Evolutionary conservation across 2,888 invertebrate species (phyloP), one percentile per base, ranked within the genome.

Genomic region (Nineta flava): DNA sequence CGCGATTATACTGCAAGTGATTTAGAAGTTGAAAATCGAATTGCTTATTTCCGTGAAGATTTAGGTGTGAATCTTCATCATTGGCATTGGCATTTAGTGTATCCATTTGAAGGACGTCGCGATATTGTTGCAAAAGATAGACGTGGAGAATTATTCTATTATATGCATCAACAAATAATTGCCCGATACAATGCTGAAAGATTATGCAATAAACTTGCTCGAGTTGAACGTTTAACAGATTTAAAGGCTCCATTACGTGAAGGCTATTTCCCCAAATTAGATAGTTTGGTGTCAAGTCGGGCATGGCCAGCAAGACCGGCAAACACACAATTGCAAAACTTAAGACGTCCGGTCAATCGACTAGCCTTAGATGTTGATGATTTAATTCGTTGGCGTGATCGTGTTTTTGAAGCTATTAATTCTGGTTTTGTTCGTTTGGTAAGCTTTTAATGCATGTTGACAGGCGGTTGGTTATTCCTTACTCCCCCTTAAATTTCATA

Each of bases 1-100:
- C 61, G 67, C 19, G 81, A 86, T 67, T 87, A 80, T 63, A 85
- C 88, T 0, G 88, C 87, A 0, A 76, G 80, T 0, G 75, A 79
- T 54, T 59, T 72, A 3, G 87, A 90, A 58, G 79, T 79, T 1
- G 90, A 91, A 59, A 87, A 90, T 63, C 76, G 82, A 5, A 65
- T 87, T 52, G 83, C 86, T 31, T 91, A 90, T 66, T 90, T 85
- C 74, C 76, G 88, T 38, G 90, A 90, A 63, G 90, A 88, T 64
- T 71, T 87, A 53, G 87, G 87, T 55, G 73, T 90, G 57, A 90
- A 90, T 67, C 77, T 87, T 47, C 90, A 90, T 64, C 90, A 91
- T 63, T 91, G 90, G 88, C 88, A 90, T 62, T 90, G 88, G 90
- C 90, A 91, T 65, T 72, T 90, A 56, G 87, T 90, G 2, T 90